These are phyloP conservation scores for Aphelenchoides fujianensis DNA, from an alignment of 1,140 invertebrate species.

Conservation along the genomic window DNA sequence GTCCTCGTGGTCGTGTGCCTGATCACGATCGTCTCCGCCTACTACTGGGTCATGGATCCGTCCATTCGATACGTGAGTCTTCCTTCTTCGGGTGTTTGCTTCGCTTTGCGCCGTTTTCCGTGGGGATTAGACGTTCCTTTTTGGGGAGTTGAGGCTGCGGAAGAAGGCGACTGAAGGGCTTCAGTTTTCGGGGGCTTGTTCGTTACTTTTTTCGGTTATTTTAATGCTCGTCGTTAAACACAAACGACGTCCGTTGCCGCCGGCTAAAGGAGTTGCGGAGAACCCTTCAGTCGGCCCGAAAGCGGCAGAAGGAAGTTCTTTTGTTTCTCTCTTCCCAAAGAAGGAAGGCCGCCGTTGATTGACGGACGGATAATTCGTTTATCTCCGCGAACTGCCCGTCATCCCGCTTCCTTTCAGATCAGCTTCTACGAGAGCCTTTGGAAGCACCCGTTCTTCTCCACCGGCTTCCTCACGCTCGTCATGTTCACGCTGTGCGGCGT, in stretches of 20 bases:
- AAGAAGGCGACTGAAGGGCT: too few species aligned
- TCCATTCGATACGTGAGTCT: conserved; percentile 22
- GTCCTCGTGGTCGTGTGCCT: conserved; percentile 1
- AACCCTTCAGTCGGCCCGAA: too few species aligned
- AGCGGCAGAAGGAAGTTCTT: too few species aligned
- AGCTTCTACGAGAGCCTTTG: conserved; percentile 13
- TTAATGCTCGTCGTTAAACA: too few species aligned
- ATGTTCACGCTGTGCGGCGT: conserved; percentile 15
- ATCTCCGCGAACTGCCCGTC: background rate
- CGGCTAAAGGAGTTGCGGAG: too few species aligned
- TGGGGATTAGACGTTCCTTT: too few species aligned
- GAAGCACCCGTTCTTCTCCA: conserved; percentile 11
- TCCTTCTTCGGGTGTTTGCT: background rate
- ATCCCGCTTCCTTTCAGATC: conserved; percentile 3
- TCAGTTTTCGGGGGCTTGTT: background rate
- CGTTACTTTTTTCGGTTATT: too few species aligned
- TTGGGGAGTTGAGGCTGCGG: too few species aligned
- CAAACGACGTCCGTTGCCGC: too few species aligned
- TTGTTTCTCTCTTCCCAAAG: too few species aligned
- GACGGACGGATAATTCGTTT: background rate
- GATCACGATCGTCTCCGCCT: conserved; percentile 9
- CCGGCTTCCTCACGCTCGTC: background rate
- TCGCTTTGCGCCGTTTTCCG: too few species aligned
- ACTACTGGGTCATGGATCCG: conserved; percentile 17
- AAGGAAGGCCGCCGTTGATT: background rate